phyloP scores from a whole-genome alignment of 2,797 vertebrate species.

The Triplophysa yarkandensis region DNA sequence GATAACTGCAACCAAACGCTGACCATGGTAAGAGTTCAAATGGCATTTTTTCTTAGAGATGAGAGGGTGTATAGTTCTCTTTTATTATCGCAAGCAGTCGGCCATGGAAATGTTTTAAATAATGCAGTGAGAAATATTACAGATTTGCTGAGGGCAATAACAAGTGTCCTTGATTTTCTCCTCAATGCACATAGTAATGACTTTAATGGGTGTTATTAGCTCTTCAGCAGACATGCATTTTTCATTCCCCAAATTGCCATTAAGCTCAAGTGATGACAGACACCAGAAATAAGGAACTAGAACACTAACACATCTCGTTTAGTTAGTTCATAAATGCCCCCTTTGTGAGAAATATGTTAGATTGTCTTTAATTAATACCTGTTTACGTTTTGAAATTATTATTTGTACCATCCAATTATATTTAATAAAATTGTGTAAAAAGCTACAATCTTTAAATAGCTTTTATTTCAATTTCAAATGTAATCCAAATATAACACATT shows the following conservation, averaged over 20 bases:
- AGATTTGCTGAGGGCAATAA: slow-evolving; percentile 9
- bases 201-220: slow-evolving; percentile 46
- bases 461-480: too few relatives aligned
- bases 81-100: neutral
- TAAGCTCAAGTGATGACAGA: slow-evolving; percentile 8
- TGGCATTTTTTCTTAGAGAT: slow-evolving; percentile 13
- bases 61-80: slow-evolving; percentile 6
- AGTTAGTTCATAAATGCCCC: slow-evolving; percentile 12
- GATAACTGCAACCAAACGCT: slow-evolving; percentile 31
- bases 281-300: neutral
- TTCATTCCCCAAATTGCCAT: slow-evolving; percentile 45
- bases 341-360: neutral
- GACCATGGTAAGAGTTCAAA: slow-evolving; percentile 5
- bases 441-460: too few relatives aligned
- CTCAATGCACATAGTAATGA: slow-evolving; percentile 22
- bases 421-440: too few relatives aligned
- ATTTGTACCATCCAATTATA: too few relatives aligned
- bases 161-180: slow-evolving; percentile 35
- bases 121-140: slow-evolving; percentile 20
- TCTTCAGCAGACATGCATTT: slow-evolving; percentile 26
- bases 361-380: too few relatives aligned
- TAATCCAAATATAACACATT: too few relatives aligned
- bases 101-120: slow-evolving; percentile 7
- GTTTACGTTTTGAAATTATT: neutral
- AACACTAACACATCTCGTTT: slow-evolving; percentile 1